These are phyloP conservation scores for Antennarius striatus DNA, from an alignment of 2,113 vertebrate species.

Conservation along the genomic window DNA sequence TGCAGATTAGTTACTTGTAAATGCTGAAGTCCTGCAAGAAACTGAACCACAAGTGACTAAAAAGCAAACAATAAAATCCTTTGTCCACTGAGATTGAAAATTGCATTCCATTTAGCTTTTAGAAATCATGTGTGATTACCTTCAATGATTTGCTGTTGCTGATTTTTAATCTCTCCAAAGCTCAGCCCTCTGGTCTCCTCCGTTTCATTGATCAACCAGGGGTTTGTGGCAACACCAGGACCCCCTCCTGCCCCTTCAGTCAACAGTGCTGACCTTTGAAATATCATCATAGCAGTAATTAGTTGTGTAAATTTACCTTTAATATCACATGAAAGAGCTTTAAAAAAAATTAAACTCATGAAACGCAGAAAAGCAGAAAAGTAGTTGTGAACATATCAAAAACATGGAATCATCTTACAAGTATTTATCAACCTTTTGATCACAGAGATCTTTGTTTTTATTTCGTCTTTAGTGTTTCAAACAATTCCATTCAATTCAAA, in stretches of 20 bases:
- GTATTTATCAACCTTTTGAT: conserved; percentile 12
- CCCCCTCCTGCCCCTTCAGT: conserved; percentile 73
- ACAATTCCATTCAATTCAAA: conserved; percentile 26
- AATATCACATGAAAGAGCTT: too few species aligned
- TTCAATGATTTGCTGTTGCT: conserved; percentile 90
- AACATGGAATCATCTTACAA: neutral
- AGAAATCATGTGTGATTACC: conserved; percentile 75
- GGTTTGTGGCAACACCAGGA: conserved; percentile 74
- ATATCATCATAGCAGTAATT: neutral
- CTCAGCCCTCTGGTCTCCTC: conserved; percentile 90
- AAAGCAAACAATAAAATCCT: neutral
- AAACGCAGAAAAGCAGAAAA: neutral
- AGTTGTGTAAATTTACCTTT: neutral
- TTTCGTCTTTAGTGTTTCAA: conserved; percentile 33
- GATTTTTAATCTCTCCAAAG: conserved; percentile 89
- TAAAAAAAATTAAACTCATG: neutral
- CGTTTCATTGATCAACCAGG: conserved; percentile 91
- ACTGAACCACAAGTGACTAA: neutral
- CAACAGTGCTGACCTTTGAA: conserved; percentile 87
- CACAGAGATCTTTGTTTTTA: conserved; percentile 32
- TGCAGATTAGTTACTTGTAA: too few species aligned
- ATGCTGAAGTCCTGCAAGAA: too few species aligned
- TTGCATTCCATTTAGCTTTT: neutral
- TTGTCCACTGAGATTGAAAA: too few species aligned
- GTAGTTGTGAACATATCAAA: neutral